These are phyloP conservation scores for Julus scanicus DNA, from an alignment of 2,888 invertebrate genomes.

Conservation along the genomic window DNA sequence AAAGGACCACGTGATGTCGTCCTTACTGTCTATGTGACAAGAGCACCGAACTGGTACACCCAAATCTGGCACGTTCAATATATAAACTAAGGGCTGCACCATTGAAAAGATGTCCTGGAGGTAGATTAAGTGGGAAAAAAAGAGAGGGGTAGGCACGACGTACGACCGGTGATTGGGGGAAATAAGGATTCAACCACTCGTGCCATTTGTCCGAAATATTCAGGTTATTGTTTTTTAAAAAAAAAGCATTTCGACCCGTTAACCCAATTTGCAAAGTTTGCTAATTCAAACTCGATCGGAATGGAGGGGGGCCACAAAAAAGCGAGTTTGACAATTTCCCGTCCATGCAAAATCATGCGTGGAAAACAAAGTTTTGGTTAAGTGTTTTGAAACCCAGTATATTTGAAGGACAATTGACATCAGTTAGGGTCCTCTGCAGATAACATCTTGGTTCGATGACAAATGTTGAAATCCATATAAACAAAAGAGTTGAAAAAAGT, in stretches of 20 bases:
- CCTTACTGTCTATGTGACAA: neutral
- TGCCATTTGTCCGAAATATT: constrained; percentile 20
- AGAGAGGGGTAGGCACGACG: constrained; percentile 40
- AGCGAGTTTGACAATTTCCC: constrained; percentile 34
- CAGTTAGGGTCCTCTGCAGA: neutral
- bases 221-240: neutral
- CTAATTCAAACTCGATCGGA: neutral
- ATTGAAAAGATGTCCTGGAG: constrained; percentile 21
- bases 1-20: neutral
- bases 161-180: constrained; percentile 9
- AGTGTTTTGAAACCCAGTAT: neutral
- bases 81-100: constrained; percentile 47
- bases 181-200: constrained; percentile 37
- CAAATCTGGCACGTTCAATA: constrained; percentile 41
- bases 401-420: neutral
- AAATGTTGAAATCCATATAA: neutral
- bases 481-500: constrained; percentile 36
- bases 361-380: neutral
- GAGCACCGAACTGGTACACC: neutral
- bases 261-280: constrained; percentile 44
- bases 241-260: constrained; percentile 53
- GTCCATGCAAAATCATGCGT: neutral
- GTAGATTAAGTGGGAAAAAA: neutral
- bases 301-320: neutral
- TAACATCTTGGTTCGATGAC: neutral